Evolutionary conservation across 2,113 vertebrate genomes (phyloP), one percentile per base, ranked within the genome.

Genomic region (Menura novaehollandiae): DNA sequence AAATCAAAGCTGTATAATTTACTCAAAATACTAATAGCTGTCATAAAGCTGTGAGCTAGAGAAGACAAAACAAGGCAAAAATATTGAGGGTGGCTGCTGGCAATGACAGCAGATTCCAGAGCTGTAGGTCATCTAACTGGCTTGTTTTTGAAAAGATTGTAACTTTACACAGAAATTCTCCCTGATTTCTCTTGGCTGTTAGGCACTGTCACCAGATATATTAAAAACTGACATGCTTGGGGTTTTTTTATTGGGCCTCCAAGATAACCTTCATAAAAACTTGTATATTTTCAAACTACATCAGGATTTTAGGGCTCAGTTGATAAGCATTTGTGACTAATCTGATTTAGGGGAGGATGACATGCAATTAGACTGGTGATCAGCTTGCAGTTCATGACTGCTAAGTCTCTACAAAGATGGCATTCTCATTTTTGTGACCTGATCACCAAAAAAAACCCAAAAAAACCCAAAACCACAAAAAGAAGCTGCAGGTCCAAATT

Each of bases 321-420:
- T 91, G 71, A 59, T 91, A 97, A 95, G 85, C 43, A 81, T 91
- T 91, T 96, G 89, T 95, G 77, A 96, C 92, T 88, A 96, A 96
- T 94, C 56, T 96, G 77, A 96, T 96, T 96, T 91, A 92, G 86
- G 28, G 83, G 93, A 93, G 67, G 89, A 85, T 88, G 86, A 88
- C 74, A 89, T 59, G 81, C 86, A 87, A 51, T 85, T 88, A 88
- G 37, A 35, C 62, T 94, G 81, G 82, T 92, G 77, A 87, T 92
- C 63, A 89, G 53, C 86, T 88, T 95, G 85, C 72, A 84, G 32
- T 92, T 87, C 68, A 44, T 68, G 58, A 64, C 37, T 84, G 64
- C 20, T 85, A 78, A 84, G 27, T 60, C 41, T 69, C 44, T 82
- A 85, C 67, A 82, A 89, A 85, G 41, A 68, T 10, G 13, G 14